Conservation (phyloP, 2,113 vertebrate genomes). For the Scomber scombrus region DNA sequence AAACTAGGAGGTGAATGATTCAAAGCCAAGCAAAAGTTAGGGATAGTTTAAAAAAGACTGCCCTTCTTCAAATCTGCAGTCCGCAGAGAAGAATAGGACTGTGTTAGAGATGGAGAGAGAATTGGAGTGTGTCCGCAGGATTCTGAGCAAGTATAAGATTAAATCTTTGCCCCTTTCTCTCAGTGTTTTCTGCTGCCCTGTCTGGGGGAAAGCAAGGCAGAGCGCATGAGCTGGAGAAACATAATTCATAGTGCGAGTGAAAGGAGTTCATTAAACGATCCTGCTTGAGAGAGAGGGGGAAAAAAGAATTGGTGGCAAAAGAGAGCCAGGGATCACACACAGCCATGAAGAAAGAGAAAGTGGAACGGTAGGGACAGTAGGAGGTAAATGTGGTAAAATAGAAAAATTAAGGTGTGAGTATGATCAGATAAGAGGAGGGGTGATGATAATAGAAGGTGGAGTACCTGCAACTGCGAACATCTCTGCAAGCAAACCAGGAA, state of each 20-base stretch:
- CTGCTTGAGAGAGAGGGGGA: neutral
- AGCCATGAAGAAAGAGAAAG: neutral
- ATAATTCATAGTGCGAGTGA: conserved; percentile 23
- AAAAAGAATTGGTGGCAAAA: conserved; percentile 3
- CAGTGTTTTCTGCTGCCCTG: conserved; percentile 11
- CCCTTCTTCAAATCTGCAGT: conserved; percentile 3
- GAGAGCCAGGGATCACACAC: neutral
- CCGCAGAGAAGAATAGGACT: neutral
- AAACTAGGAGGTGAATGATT: conserved; percentile 43
- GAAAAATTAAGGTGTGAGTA: conserved; percentile 1
- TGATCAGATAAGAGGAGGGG: conserved; percentile 6
- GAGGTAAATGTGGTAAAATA: conserved; percentile 18
- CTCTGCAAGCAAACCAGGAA: conserved; percentile 14
- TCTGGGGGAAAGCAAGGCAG: conserved; percentile 6
- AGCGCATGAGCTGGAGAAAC: conserved; percentile 20
- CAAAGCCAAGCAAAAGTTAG: conserved; percentile 21
- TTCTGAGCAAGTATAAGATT: conserved; percentile 35
- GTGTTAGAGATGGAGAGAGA: neutral
- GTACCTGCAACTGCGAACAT: conserved; percentile 18
- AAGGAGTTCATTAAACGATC: conserved; percentile 26
- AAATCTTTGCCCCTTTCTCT: conserved; percentile 33
- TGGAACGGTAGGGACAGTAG: neutral
- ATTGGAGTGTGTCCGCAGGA: conserved; percentile 2
- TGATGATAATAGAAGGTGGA: conserved; percentile 17
- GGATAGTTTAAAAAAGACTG: conserved; percentile 31